phyloP scores from a whole-genome alignment of 2,113 vertebrate genomes.

The Pao palembangensis region DNA sequence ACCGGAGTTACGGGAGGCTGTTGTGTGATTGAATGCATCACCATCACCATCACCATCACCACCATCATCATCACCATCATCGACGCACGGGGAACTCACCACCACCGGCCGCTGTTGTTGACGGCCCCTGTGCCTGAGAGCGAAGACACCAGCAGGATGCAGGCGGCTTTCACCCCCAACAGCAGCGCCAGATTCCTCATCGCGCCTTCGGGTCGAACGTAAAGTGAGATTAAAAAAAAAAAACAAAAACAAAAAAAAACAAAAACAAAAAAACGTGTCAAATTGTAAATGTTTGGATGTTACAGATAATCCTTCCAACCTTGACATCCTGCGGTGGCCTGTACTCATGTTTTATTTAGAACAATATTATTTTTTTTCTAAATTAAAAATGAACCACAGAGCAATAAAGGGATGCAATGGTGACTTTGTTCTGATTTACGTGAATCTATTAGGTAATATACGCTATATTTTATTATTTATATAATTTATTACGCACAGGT shows the following conservation, averaged over 20 bases:
- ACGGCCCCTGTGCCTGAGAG: slow-evolving; percentile 86
- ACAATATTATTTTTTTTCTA: not conserved
- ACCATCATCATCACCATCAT: not conserved
- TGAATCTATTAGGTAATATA: not conserved
- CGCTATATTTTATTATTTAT: not conserved
- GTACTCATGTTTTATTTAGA: not conserved
- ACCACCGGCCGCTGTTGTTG: slow-evolving; percentile 90
- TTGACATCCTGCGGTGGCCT: no score
- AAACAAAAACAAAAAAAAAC: not conserved
- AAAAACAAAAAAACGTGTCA: not conserved
- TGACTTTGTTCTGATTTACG: not conserved
- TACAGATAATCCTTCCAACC: no score
- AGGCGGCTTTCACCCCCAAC: slow-evolving; percentile 83
- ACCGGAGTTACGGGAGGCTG: not conserved
- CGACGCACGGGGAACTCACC: slow-evolving; percentile 73
- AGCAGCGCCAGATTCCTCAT: slow-evolving; percentile 84
- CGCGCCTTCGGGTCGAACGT: slow-evolving; percentile 46
- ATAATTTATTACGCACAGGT: not conserved
- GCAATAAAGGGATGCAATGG: not conserved
- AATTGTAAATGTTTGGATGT: no score
- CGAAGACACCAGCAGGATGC: slow-evolving; percentile 84
- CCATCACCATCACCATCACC: not conserved
- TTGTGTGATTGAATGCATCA: slow-evolving; percentile 11
- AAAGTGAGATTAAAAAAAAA: not conserved
- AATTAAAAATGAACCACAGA: not conserved